Evolutionary conservation across 1,140 invertebrate species (phyloP), one percentile per base, ranked within the genome.

Genomic region (Drosophila grimshawi): DNA sequence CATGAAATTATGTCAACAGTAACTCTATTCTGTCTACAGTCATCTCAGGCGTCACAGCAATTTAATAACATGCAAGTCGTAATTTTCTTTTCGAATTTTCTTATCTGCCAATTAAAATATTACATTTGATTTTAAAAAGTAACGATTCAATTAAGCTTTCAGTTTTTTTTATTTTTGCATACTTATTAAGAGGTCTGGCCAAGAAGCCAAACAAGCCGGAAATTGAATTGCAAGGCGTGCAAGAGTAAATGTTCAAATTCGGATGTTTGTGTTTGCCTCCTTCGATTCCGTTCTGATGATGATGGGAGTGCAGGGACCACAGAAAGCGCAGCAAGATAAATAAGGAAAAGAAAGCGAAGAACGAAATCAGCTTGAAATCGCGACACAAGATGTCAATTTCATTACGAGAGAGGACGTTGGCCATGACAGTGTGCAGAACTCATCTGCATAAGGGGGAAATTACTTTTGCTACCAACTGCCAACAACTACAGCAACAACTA

Each of bases 391-490:
- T 88, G 83, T 89, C 83, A 83, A 83, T 88, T 88, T 88, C 85
- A 83, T 88, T 88, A 88, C 83, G 59, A 60, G 63, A 46, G 76
- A 77, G 57, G 69, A 66, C 53, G 19, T 43, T 5, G 19, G 11
- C 11, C 30, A 64, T 64, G 56, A 79, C 76, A 73, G 61, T 49
- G 51, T 32, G 30, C 56, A 63, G 57, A 63, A 83, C 80, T 83
- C 83, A 88, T 88, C 83, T 88, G 85, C 83, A 88, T 88, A 89
- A 88, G 89, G 78, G 85, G 85, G 85, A 88, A 88, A 88, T 88
- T 88, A 89, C 75, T 78, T 83, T 88, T 88, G 11, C 68, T 82
- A n/a, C 65, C 43, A 67, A 48, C 43, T 65, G 35, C 5, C 46
- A 48, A 29, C 63, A 56, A 6, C 53, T 35, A 60, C 45, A 53